These are phyloP conservation scores for Thecocarcelia acutangulata DNA, from an alignment of 2,888 invertebrate genomes.

Conservation along the genomic window DNA sequence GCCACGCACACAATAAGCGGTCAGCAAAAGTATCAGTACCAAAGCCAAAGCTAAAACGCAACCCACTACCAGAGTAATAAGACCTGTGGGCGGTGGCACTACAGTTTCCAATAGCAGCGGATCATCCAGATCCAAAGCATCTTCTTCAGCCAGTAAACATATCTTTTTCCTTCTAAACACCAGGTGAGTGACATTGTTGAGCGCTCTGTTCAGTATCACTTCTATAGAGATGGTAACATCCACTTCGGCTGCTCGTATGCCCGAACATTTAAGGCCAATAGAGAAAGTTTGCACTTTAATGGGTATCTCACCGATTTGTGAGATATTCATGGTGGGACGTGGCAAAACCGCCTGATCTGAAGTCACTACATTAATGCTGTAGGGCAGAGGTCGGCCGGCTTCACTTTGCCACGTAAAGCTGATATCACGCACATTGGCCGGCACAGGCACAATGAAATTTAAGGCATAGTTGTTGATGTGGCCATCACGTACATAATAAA, in stretches of 20 bases:
- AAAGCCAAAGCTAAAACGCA: constrained; percentile 79
- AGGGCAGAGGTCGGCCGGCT: constrained; percentile 89
- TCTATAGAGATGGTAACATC: constrained; percentile 91
- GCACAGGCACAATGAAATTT: constrained; percentile 93
- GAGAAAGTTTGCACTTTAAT: constrained; percentile 89
- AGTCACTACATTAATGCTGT: constrained; percentile 89
- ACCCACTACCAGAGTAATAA: constrained; percentile 80
- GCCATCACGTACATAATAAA: constrained; percentile 95
- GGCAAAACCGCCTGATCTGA: constrained; percentile 89
- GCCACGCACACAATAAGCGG: constrained; percentile 80
- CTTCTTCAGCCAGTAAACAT: constrained; percentile 83
- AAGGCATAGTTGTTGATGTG: constrained; percentile 95
- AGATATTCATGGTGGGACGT: constrained; percentile 90
- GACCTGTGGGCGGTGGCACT: constrained; percentile 78
- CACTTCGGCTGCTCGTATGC: constrained; percentile 90
- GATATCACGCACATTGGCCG: constrained; percentile 90
- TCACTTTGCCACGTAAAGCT: constrained; percentile 96
- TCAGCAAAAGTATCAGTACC: constrained; percentile 78
- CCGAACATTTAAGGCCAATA: constrained; percentile 91
- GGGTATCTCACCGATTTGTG: constrained; percentile 91
- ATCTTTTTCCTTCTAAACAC: constrained; percentile 92
- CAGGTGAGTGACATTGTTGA: constrained; percentile 88
- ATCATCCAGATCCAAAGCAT: constrained; percentile 77
- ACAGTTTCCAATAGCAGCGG: constrained; percentile 79
- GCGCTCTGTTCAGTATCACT: constrained; percentile 86